A percentile compares a stretch with the other conserved stretches of the same genome.
These are phyloP conservation scores for Halocaridina rubra DNA, from an alignment of 2,888 invertebrate species.

Conservation along the genomic window DNA sequence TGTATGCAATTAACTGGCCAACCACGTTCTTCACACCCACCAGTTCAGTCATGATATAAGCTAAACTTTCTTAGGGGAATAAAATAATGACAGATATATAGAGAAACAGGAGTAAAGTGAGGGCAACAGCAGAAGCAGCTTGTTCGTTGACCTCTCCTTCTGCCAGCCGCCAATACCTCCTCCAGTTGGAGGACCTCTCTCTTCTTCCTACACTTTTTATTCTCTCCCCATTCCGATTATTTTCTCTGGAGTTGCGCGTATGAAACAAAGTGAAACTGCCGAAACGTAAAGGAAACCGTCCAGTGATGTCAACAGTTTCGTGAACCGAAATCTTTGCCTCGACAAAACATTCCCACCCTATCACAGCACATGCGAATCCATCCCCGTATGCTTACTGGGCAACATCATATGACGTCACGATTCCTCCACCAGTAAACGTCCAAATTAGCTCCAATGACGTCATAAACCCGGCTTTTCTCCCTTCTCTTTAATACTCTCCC, in stretches of 20 bases:
- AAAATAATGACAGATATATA: not conserved
- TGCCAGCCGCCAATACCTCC: too few species aligned
- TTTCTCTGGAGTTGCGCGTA: too few species aligned
- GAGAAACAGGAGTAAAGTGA: not conserved
- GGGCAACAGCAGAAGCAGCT: not conserved
- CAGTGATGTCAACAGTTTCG: constrained; percentile 10
- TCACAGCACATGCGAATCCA: constrained; percentile 6
- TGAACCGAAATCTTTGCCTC: constrained; percentile 7
- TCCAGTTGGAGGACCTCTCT: not conserved
- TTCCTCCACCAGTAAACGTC: not conserved
- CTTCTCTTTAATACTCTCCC: not conserved
- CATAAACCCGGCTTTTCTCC: not conserved
- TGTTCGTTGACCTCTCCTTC: not conserved
- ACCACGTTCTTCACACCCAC: too few species aligned
- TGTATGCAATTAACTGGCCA: too few species aligned
- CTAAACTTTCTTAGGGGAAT: too few species aligned
- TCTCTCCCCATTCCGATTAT: too few species aligned
- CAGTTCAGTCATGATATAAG: too few species aligned
- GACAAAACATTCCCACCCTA: constrained; percentile 2
- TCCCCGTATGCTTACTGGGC: not conserved
- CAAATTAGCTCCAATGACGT: not conserved
- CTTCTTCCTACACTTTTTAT: too few species aligned
- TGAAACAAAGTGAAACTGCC: not conserved
- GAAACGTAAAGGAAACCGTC: not conserved
- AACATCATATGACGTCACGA: not conserved